phyloP scores from a whole-genome alignment of 2,797 vertebrate species.

The Schizopygopsis malacanthus region DNA sequence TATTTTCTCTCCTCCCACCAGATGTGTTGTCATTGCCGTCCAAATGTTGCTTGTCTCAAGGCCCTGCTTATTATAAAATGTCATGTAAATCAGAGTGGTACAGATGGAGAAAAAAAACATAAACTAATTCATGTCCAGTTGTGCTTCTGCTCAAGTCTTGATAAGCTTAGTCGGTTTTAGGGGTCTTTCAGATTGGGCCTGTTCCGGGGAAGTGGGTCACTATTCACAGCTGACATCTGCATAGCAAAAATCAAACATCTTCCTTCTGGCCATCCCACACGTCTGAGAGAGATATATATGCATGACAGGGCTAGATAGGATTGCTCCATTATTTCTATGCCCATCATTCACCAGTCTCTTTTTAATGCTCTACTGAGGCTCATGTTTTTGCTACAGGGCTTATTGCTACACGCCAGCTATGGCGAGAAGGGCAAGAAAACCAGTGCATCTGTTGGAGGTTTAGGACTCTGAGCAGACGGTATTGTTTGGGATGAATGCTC shows the following conservation, averaged over 20 bases:
- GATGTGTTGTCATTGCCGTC: slow-evolving; percentile 51
- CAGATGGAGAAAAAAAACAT: slow-evolving; percentile 1
- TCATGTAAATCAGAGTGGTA: slow-evolving; percentile 45
- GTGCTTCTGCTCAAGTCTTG: slow-evolving; percentile 40
- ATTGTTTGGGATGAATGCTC: slow-evolving; percentile 57
- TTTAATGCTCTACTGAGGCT: slow-evolving; percentile 48
- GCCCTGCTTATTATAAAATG: slow-evolving; percentile 44
- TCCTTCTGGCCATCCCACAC: slow-evolving; percentile 21
- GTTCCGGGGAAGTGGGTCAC: slow-evolving; percentile 15
- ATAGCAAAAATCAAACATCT: slow-evolving; percentile 23
- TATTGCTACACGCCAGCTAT: neutral
- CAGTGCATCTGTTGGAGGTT: slow-evolving; percentile 53
- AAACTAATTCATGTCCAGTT: neutral
- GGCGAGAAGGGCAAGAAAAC: slow-evolving; percentile 35
- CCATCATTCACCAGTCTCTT: slow-evolving; percentile 52
- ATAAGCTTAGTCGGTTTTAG: slow-evolving; percentile 27
- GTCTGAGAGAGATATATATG: slow-evolving; percentile 23
- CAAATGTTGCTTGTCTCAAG: slow-evolving; percentile 46
- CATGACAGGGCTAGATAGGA: slow-evolving; percentile 37
- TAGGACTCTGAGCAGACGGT: slow-evolving; percentile 44
- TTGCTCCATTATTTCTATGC: slow-evolving; percentile 42
- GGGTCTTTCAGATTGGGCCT: slow-evolving; percentile 19
- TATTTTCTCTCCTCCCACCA: slow-evolving; percentile 42
- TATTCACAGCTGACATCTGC: slow-evolving; percentile 39
- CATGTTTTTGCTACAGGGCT: slow-evolving; percentile 33